These are phyloP conservation scores for Tribolium madens DNA, from an alignment of 1,140 invertebrate species.

Conservation along the genomic window DNA sequence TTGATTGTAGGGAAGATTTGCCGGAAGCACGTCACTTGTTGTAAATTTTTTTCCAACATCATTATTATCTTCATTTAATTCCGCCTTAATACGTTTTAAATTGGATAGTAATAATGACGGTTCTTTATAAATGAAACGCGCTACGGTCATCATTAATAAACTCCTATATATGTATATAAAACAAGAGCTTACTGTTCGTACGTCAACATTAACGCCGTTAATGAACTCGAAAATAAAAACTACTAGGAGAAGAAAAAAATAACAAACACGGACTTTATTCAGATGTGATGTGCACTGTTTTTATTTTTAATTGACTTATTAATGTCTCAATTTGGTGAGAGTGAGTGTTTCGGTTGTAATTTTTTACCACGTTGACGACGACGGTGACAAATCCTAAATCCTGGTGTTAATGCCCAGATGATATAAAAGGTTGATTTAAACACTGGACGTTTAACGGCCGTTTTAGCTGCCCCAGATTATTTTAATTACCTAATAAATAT, in stretches of 20 bases:
- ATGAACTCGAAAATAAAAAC: conserved; percentile 28
- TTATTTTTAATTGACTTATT: conserved; percentile 11
- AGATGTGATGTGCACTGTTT: background rate
- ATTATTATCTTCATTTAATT: conserved; percentile 29
- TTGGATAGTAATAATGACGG: conserved; percentile 36
- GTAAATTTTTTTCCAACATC: background rate
- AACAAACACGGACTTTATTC: background rate
- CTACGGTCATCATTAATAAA: conserved; percentile 38
- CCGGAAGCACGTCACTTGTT: background rate
- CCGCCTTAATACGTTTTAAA: conserved; percentile 36
- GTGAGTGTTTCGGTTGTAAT: background rate
- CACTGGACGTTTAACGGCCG: conserved; percentile 40
- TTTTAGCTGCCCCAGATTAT: conserved; percentile 47
- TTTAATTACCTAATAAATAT: conserved; percentile 51
- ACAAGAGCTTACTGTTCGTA: conserved; percentile 26
- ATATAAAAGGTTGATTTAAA: conserved; percentile 47
- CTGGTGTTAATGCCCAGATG: conserved; percentile 32
- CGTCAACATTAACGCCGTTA: conserved; percentile 35
- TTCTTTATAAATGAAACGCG: conserved; percentile 41
- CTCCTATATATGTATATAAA: conserved; percentile 2
- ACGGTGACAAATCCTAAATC: conserved; percentile 33
- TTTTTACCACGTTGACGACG: background rate
- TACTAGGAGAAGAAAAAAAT: background rate
- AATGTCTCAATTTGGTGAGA: conserved; percentile 16
- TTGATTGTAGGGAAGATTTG: background rate